Conservation (phyloP, 2,888 invertebrate species). For the Deilephila elpenor region DNA sequence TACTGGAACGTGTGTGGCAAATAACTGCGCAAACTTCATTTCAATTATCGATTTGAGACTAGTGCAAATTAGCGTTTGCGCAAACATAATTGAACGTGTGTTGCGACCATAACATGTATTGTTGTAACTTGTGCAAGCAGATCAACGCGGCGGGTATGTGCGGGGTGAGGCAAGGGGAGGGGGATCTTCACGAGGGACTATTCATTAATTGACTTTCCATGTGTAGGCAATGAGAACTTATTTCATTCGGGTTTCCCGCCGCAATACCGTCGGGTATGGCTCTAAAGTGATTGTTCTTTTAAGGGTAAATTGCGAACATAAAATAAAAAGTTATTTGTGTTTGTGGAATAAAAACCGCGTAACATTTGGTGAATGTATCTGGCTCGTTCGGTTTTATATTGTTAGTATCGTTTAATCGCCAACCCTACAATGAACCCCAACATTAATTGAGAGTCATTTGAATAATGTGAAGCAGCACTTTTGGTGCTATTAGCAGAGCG, state of each 20-base stretch:
- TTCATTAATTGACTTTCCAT: neutral
- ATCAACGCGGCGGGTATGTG: no score
- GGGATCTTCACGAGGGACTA: neutral
- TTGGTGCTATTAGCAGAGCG: neutral
- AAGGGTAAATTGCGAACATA: slow-evolving; percentile 5
- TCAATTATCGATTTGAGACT: no score
- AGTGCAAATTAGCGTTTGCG: no score
- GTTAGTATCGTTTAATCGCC: neutral
- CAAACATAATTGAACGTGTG: no score
- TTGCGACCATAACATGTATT: no score
- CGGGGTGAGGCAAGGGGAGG: neutral
- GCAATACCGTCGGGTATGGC: neutral
- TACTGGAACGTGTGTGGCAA: no score
- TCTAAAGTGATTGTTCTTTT: neutral
- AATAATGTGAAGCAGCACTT: neutral
- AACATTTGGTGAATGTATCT: neutral
- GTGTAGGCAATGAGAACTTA: neutral
- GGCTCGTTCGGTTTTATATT: slow-evolving; percentile 6
- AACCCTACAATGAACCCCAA: neutral
- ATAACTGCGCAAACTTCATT: no score
- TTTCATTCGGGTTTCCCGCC: neutral
- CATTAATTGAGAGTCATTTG: neutral
- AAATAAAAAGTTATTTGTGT: slow-evolving; percentile 3
- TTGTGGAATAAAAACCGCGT: slow-evolving; percentile 8
- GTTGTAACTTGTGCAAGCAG: no score